Percentiles rank a stretch among this genome's conserved stretches.
Evolutionary conservation across 2,113 vertebrate species (phyloP).

Genomic region (Pteropus alecto): DNA sequence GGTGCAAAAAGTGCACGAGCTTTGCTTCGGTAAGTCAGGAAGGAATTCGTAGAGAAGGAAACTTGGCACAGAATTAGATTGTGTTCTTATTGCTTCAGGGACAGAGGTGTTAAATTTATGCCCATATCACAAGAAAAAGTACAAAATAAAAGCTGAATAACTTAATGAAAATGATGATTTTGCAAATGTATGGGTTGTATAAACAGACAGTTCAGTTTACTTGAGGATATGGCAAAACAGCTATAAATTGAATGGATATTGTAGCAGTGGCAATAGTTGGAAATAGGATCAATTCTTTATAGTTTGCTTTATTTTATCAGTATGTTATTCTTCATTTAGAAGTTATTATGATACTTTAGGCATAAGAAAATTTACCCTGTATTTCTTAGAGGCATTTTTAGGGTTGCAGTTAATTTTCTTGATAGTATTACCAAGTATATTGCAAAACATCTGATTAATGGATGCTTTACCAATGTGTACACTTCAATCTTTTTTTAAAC

Average conservation of each 20-base stretch:
- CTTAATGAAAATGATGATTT: background rate
- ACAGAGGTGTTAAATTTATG: background rate
- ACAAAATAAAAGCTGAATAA: background rate
- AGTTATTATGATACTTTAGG: background rate
- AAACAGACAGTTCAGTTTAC: slow-evolving; percentile 4
- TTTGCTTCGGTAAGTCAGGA: background rate
- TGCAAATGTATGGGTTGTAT: background rate
- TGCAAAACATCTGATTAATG: background rate
- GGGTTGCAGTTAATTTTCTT: background rate
- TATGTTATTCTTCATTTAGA: background rate
- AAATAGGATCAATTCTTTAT: background rate
- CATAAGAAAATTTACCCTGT: background rate
- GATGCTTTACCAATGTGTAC: background rate
- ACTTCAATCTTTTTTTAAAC: background rate
- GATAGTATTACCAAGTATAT: background rate
- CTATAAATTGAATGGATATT: background rate
- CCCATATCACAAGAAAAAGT: background rate
- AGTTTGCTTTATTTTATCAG: slow-evolving; percentile 24
- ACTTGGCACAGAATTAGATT: background rate
- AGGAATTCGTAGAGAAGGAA: background rate
- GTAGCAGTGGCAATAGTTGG: background rate
- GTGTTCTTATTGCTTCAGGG: background rate
- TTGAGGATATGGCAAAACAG: background rate
- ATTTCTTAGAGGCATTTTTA: background rate
- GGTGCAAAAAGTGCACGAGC: background rate